Conservation (phyloP, 2,797 vertebrate genomes). For the Margarornis squamiger region DNA sequence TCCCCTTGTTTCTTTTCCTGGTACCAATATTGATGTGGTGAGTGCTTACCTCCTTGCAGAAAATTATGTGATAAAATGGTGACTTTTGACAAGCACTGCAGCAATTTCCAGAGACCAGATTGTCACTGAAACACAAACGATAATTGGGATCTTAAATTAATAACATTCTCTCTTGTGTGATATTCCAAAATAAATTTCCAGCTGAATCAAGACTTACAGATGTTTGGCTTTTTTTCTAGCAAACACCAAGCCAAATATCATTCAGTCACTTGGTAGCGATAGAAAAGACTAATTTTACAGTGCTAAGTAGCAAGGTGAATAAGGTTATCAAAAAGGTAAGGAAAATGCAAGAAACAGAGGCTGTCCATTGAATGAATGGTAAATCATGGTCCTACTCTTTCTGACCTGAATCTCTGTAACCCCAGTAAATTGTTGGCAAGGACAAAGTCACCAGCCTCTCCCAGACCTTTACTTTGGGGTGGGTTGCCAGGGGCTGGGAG, state of each 20-base stretch:
- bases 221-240: neutral
- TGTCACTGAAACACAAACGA: neutral
- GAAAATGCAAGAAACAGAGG: neutral
- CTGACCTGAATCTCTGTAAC: neutral
- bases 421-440: neutral
- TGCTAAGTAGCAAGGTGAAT: neutral
- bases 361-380: neutral
- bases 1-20: neutral
- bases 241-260: neutral
- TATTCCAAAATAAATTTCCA: conserved; percentile 1
- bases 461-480: neutral
- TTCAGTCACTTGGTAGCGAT: neutral
- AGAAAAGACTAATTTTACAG: neutral
- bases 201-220: neutral
- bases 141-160: neutral
- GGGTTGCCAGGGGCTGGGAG: conserved; percentile 8
- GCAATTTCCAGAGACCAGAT: neutral
- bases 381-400: neutral
- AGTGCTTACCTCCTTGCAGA: neutral
- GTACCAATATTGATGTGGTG: accelerated
- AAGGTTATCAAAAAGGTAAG: neutral
- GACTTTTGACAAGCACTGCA: neutral
- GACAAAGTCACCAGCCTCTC: neutral
- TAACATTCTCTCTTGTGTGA: neutral
- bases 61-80: neutral